Base-by-base conservation (phyloP, 2,113 vertebrate genomes). In the Hepsetus odoe region DNA sequence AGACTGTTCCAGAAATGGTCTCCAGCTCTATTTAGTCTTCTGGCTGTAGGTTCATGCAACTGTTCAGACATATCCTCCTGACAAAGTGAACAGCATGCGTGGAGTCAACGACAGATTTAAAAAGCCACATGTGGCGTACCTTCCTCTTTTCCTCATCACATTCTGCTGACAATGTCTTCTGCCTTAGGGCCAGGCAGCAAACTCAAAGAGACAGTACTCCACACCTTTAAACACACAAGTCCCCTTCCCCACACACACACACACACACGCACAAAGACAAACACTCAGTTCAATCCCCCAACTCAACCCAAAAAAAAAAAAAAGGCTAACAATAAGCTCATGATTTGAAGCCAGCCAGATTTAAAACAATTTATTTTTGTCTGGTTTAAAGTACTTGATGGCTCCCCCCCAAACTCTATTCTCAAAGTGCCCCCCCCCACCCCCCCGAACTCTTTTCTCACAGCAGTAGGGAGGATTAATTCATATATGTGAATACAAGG, bases 341-440 rank as follows among this genome's bases (percentile, higher is more conserved):
- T 10, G 65, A 71, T 61, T 55, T 35, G 32, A 40, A 62, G 77
- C 78, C 70, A 76, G 58, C 70, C 78, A 32, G 70, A 79, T 86
- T 81, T 74, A 74, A 82, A 89, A 85, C 80, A 77, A 82, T 88
- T 83, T 87, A 73, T 85, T 88, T 89, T 88, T 82, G 87, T 83
- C 85, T 69, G 28, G 18, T 4, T 13, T 77, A 12, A 72, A 82
- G 84, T 85, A 90, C 82, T 84, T 40, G 33, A 64, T 13, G 30
- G 20, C 42, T 28, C 59, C 18, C 51, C 51, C 22, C 22, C 14
- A 13, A 14, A 32, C 46, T 28, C 28, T 51, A 10, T 59, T 40
- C 4, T 53, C 30, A 38, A n/a, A n/a, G 26, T 76, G 66, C 33
- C 68, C 53, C 59, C 74, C 74, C 72, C 62, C 42, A 22, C 56